phyloP scores from a whole-genome alignment of 2,113 vertebrate genomes.

The Jacana jacana region DNA sequence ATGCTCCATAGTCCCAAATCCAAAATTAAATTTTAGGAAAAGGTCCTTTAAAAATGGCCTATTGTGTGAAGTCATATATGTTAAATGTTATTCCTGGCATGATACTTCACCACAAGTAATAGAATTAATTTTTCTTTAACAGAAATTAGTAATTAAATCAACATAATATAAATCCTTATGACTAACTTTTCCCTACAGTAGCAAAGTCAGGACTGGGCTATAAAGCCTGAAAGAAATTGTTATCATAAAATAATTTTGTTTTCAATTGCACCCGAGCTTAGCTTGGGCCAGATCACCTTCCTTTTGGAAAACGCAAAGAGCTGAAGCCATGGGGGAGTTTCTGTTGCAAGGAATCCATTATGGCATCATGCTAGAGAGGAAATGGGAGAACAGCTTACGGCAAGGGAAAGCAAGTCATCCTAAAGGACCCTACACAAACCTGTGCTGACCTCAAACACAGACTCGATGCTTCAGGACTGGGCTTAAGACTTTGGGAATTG shows the following conservation, averaged over 20 bases:
- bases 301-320: not conserved
- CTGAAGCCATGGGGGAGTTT: not conserved
- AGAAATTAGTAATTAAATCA: slow-evolving; percentile 65
- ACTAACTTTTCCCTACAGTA: not conserved
- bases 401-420: not conserved
- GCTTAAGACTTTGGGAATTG: not conserved
- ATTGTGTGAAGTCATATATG: slow-evolving; percentile 37
- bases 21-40: slow-evolving; percentile 64
- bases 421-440: not conserved
- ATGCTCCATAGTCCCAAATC: slow-evolving; percentile 23
- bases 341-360: not conserved
- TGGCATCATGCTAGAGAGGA: not conserved
- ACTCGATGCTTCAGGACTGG: not conserved
- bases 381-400: not conserved
- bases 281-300: not conserved
- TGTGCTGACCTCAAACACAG: not conserved
- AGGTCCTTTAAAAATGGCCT: not conserved
- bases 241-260: not conserved
- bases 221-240: not conserved
- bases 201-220: not conserved
- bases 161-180: not conserved
- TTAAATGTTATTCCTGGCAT: slow-evolving; percentile 64
- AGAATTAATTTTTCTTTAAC: slow-evolving; percentile 55
- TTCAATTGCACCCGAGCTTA: not conserved
- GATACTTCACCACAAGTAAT: not conserved